Evolutionary conservation across 2,797 vertebrate species (phyloP), one percentile per base, ranked within the genome.

Genomic region (Ataeniobius toweri): DNA sequence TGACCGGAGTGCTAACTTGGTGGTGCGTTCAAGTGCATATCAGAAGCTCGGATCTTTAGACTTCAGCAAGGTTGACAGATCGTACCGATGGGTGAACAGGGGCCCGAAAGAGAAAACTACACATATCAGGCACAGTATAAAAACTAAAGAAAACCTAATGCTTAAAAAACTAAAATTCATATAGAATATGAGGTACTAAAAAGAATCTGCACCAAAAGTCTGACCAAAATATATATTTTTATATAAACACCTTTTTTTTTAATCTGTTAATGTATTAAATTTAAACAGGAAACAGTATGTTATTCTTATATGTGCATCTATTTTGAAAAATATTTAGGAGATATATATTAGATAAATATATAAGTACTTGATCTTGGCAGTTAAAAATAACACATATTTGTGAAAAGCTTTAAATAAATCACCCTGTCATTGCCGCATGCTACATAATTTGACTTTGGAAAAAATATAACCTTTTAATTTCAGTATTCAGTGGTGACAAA

Each of bases 21-120:
- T 69, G 83, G 6, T 73, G 80, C 84, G 61, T 91, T 85, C 84
- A 86, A 0, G 65, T 50, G 72, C 75, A 24, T 39, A 3, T 0
- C 1, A 31, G 2, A 61, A 76, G 0, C 6, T 81, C 71, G 0
- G 73, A 79, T 53, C 14, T 28, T 36, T 3, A 22, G 44, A 16
- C 46, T 69, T 46, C 2, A 26, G 6, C 22, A 41, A n/a, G 5
- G 24, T 46, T 46, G 41, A 46, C 5, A 22, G 18, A 24, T 65
- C 2, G 63, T 18, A 31, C 28, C 16, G 28, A 61, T 61, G 16
- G 61, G 61, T 36, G 61, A 7, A 22, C 61, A 61, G 58, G n/a
- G 58, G 58, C 58, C 6, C 9, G 46, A 20, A 14, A 63, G 26
- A n/a, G 28, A 22, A 36, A 65, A 65, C 61, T 1, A 22, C 28